A percentile compares a stretch with the other conserved stretches of the same genome.
These are phyloP conservation scores for Orchestia grillus DNA, from an alignment of 1,140 invertebrate genomes.

Conservation along the genomic window DNA sequence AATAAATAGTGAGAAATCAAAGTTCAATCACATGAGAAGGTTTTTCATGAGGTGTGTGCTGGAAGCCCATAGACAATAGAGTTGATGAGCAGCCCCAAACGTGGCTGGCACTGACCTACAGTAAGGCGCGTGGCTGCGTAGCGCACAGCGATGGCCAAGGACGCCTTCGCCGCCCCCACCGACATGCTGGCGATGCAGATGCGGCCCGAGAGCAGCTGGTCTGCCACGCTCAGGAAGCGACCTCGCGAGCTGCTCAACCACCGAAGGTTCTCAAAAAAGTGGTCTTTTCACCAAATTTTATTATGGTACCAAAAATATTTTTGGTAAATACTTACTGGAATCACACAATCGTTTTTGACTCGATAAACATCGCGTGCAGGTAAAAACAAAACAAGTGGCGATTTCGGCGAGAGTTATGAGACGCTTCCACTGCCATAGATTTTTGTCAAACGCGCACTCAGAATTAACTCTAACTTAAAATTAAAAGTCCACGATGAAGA, in stretches of 20 bases:
- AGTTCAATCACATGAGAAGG: no score
- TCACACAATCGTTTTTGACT: background rate
- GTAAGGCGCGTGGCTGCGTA: conserved; percentile 71
- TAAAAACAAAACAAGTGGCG: no score
- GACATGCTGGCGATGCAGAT: conserved; percentile 71
- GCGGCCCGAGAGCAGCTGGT: conserved; percentile 71
- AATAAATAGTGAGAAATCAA: no score
- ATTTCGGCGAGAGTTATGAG: background rate
- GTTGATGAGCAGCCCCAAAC: background rate
- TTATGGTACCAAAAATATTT: background rate
- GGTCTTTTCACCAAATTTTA: background rate
- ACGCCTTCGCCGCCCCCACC: conserved; percentile 70
- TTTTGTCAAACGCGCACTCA: no score
- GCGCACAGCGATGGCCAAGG: conserved; percentile 69
- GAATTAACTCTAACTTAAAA: no score
- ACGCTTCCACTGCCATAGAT: background rate
- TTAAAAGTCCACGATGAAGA: no score
- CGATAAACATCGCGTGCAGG: background rate
- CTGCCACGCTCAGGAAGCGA: conserved; percentile 71
- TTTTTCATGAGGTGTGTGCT: no score
- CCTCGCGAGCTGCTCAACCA: conserved; percentile 63
- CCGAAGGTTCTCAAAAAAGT: background rate
- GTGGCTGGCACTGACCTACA: conserved; percentile 67
- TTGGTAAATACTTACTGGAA: background rate
- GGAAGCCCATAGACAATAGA: background rate